Base-by-base conservation (phyloP, 2,888 invertebrate genomes). In the Pandemis corylana region DNA sequence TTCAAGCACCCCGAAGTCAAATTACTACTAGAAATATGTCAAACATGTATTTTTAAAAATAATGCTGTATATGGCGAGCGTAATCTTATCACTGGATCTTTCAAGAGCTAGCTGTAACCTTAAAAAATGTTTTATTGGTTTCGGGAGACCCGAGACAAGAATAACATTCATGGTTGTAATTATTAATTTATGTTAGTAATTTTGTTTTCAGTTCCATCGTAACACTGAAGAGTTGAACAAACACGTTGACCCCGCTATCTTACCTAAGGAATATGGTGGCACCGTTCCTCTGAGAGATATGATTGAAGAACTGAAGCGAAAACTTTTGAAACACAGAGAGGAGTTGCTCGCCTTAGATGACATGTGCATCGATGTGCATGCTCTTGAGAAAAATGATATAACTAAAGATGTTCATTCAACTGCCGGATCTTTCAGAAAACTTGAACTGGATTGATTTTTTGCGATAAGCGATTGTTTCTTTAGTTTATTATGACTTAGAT, bases 261-360 rank as follows among this genome's bases (percentile, higher is more conserved):
- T 98, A 78, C 98, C 98, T 0, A 96, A 97, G 87, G 98, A 98
- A 89, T 98, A 98, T 84, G 98, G 98, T 9, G 98, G 98, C n/a
- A 96, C 96, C 28, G 95, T 97, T 28, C 97, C 98, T 20, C 90
- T 98, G 69, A 94, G 95, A 44, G 97, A 97, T 69, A 98, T 98
- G 97, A 96, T 98, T 77, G 96, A 96, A 88, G 95, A 95, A 83
- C 95, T 97, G 77, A 97, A 97, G 85, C 90, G 93, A 53, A 95
- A 95, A 71, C 89, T 97, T 63, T 88, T 95, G 75, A 95, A 96
- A 77, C 96, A 95, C 75, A 95, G 97, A 80, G 95, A 96, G 42
- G 95, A 95, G 13, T 91, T 97, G 65, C 88, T 97, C 68, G 96
- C 96, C 9, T 90, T 97, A 76, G 97, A 97, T 82, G 96, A 97